phyloP scores from a whole-genome alignment of 2,888 invertebrate species.

The Proisotoma minuta region DNA sequence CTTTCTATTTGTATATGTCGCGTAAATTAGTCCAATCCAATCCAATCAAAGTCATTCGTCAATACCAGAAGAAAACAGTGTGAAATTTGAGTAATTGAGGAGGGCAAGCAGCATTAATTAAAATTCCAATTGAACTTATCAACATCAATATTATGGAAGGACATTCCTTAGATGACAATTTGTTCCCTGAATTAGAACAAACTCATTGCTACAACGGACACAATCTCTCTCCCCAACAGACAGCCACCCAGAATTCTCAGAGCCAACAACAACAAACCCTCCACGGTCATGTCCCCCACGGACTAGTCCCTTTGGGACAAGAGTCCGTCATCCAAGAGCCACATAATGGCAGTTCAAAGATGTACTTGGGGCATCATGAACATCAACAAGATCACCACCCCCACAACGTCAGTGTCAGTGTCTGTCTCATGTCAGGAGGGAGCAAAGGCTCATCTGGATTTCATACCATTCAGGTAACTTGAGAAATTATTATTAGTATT shows the following conservation, averaged over 20 bases:
- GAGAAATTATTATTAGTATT: no score
- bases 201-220: slow-evolving; percentile 47
- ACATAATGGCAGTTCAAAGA: slow-evolving; percentile 12
- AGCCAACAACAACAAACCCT: slow-evolving; percentile 9
- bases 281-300: slow-evolving; percentile 6
- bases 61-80: no score
- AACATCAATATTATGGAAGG: slow-evolving; percentile 43
- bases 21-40: slow-evolving; percentile 6
- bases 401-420: slow-evolving; percentile 14
- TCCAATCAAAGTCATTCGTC: no score
- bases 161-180: slow-evolving; percentile 46
- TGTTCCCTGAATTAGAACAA: slow-evolving; percentile 47
- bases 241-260: slow-evolving; percentile 10
- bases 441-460: slow-evolving; percentile 29
- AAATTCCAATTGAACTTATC: neutral
- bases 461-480: slow-evolving; percentile 47
- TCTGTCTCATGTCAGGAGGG: slow-evolving; percentile 14
- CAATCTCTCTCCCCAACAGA: slow-evolving; percentile 15
- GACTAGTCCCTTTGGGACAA: slow-evolving; percentile 1
- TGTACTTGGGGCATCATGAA: slow-evolving; percentile 20
- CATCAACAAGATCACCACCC: slow-evolving; percentile 28
- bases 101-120: no score
- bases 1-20: neutral
- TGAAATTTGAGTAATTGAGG: no score
- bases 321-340: slow-evolving; percentile 11